Base-by-base conservation (phyloP, 2,113 vertebrate genomes). In the Cebidichthys violaceus region DNA sequence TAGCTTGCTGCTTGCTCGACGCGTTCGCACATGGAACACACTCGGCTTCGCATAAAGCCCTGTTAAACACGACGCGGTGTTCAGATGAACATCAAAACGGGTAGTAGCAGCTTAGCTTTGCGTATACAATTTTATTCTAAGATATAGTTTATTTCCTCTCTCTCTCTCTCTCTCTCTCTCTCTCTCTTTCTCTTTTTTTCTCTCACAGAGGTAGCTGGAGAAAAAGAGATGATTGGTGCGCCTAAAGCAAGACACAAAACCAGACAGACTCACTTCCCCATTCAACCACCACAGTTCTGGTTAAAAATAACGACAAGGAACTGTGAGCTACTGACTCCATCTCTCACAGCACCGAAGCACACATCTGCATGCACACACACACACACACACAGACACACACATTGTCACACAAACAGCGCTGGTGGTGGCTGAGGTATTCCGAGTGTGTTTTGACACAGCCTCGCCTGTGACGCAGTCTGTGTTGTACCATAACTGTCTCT, bases 401-500 rank as follows among this genome's bases (percentile, higher is more conserved):
- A 13, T 5, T 27, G 24, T 27, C 55, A 29, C 55, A 29, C 55
- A 59, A 27, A 43, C 29, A 70, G 54, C 9, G 1, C 52, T 68
- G 90, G 91, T 81, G 93, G 93, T 90, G 90, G 91, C 90, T 93
- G 90, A 89, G 94, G 92, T 93, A 88, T 93, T 91, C 84, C 57
- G 66, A 92, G 86, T 89, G 75, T 87, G 86, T 90, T 93, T 87
- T 89, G 90, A 92, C 89, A 89, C 54, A 31, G 74, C 65, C 84
- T 92, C 79, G 85, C 88, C 89, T 92, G 90, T 95, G 94, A 96
- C 91, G 94, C 93, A 93, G 84, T 65, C 86, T 87, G 86, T 90
- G 90, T 87, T 87, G 87, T 91, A 91, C 82, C 90, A 88, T 94
- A 88, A 88, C 87, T 92, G 90, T 85, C 82, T 93, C 80, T 89